A percentile compares a stretch with the other conserved stretches of the same genome.
phyloP scores from a whole-genome alignment of 2,113 vertebrate genomes.

The Pelobates fuscus region DNA sequence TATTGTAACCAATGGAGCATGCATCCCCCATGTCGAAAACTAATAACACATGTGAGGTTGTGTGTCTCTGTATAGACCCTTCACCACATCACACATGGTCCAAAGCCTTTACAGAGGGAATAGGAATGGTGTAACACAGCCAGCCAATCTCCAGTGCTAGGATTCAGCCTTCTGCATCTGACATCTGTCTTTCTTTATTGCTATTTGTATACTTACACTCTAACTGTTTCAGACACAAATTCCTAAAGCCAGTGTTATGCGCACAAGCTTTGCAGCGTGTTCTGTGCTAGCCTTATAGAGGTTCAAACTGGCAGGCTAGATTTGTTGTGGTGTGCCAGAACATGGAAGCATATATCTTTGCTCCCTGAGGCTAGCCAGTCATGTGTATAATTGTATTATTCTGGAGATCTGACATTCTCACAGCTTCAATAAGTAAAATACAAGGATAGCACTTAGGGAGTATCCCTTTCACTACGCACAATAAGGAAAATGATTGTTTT shows the following conservation, averaged over 20 bases:
- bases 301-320: slow-evolving; percentile 1
- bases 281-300: too few species aligned
- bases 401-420: slow-evolving; percentile 24
- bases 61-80: slow-evolving; percentile 6
- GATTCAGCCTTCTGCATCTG: not conserved
- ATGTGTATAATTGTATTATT: slow-evolving; percentile 46
- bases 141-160: not conserved
- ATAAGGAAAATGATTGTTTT: too few species aligned
- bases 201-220: not conserved
- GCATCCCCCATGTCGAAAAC: slow-evolving; percentile 7
- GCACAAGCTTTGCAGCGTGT: slow-evolving; percentile 11
- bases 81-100: slow-evolving; percentile 6
- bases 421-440: slow-evolving; percentile 27
- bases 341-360: slow-evolving; percentile 24
- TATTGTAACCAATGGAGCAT: slow-evolving; percentile 13
- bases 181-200: slow-evolving; percentile 6
- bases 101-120: not conserved
- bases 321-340: slow-evolving; percentile 22
- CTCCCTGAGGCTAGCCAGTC: slow-evolving; percentile 26
- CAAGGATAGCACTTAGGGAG: not conserved
- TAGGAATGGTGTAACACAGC: not conserved
- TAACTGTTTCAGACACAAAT: not conserved
- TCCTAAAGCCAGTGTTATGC: not conserved
- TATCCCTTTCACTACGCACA: too few species aligned
- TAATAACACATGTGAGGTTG: slow-evolving; percentile 7